A percentile compares a stretch with the other conserved stretches of the same genome.
Evolutionary conservation across 2,888 invertebrate genomes (phyloP).

Genomic region (Drosophila emarginata): DNA sequence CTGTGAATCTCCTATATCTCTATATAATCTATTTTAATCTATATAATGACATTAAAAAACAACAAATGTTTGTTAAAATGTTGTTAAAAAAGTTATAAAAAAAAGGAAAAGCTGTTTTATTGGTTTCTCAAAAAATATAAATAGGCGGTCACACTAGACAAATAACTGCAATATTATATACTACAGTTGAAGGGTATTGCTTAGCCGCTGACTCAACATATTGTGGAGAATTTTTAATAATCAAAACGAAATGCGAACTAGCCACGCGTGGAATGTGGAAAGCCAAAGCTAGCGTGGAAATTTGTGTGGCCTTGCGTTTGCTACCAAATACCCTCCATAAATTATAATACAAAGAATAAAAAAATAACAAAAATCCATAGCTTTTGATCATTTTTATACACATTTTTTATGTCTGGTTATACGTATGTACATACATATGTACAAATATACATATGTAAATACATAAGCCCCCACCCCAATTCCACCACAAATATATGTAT

Average conservation of each 20-base stretch:
- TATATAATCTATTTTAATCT: no score
- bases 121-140: no score
- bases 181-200: background rate
- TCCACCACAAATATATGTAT: constrained; percentile 10
- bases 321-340: constrained; percentile 59
- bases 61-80: no score
- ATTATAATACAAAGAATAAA: constrained; percentile 67
- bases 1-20: no score
- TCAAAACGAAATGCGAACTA: constrained; percentile 56
- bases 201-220: background rate
- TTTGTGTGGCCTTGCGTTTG: constrained; percentile 33
- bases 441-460: background rate
- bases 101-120: no score
- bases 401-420: background rate
- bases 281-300: constrained; percentile 62
- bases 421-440: constrained; percentile 21
- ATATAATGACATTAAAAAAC: no score
- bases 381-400: constrained; percentile 55
- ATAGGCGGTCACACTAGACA: no score
- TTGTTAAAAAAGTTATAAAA: no score
- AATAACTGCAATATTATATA: background rate
- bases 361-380: constrained; percentile 65
- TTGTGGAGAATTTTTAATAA: constrained; percentile 58
- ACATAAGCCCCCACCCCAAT: background rate
- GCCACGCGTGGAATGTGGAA: constrained; percentile 71